phyloP scores from a whole-genome alignment of 2,113 vertebrate species.

The Centropus unirufus region DNA sequence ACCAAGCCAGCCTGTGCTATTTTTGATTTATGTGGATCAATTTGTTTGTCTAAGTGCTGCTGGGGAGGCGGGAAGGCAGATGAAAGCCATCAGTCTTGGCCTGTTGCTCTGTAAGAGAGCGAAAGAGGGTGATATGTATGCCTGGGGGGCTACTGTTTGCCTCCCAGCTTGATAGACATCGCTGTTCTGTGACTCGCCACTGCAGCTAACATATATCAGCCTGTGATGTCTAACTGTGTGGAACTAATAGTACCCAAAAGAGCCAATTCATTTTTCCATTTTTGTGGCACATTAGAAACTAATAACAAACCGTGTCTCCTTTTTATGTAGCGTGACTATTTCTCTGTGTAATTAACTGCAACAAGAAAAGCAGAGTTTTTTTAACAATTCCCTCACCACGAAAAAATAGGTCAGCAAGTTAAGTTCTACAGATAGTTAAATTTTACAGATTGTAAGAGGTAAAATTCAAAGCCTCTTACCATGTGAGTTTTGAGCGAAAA shows the following conservation, averaged over 20 bases:
- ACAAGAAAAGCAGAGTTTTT: background rate
- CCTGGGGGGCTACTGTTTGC: background rate
- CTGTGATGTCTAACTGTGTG: constrained; percentile 46
- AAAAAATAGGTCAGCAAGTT: background rate
- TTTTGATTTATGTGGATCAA: background rate
- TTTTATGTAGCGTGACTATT: constrained; percentile 35
- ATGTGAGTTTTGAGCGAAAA: background rate
- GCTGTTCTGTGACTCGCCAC: background rate
- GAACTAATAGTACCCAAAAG: constrained; percentile 61
- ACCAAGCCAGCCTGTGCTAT: background rate
- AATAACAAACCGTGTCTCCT: background rate
- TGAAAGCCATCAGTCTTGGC: background rate
- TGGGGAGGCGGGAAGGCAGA: background rate
- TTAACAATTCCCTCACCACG: background rate
- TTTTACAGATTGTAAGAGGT: background rate
- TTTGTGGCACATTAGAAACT: constrained; percentile 21
- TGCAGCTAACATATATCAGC: background rate
- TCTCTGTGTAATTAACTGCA: background rate
- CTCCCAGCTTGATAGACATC: background rate
- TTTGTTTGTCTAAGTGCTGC: constrained; percentile 1
- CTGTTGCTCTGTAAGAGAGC: background rate
- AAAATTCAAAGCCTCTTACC: background rate
- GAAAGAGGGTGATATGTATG: background rate
- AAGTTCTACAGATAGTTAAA: background rate
- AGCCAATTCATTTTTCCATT: constrained; percentile 24